A percentile compares a stretch with the other conserved stretches of the same genome.
Conservation (phyloP, 2,113 vertebrate genomes). For the Rhipidura dahli region DNA sequence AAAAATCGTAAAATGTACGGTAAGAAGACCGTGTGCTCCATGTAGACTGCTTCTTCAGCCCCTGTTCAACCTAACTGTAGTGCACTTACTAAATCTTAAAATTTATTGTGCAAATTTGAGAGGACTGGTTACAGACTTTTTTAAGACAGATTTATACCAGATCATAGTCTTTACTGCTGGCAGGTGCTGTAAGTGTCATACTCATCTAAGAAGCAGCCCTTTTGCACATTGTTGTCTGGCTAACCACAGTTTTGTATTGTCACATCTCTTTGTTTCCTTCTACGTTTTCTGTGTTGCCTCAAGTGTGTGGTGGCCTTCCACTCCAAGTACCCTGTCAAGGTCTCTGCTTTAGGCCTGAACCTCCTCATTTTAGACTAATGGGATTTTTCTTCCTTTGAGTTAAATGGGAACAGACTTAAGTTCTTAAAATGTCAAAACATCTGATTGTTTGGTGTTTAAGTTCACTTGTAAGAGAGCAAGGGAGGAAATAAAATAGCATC, state of each 20-base stretch:
- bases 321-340: not conserved
- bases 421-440: not conserved
- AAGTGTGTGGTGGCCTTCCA: not conserved
- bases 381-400: not conserved
- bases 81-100: not conserved
- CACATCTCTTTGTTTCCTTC: not conserved
- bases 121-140: not conserved
- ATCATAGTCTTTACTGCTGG: not conserved
- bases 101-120: not conserved
- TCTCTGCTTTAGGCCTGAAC: not conserved
- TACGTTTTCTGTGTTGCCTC: not conserved
- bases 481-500: not conserved
- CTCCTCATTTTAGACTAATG: not conserved
- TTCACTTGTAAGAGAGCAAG: not conserved
- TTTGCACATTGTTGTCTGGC: not conserved
- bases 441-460: not conserved
- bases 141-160: not conserved
- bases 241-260: not conserved
- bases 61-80: not conserved
- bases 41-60: not conserved
- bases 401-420: not conserved
- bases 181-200: not conserved
- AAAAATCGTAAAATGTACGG: not conserved
- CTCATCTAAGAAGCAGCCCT: not conserved
- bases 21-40: not conserved